Conservation (phyloP, 2,797 vertebrate genomes). For the Tangara arthus region DNA sequence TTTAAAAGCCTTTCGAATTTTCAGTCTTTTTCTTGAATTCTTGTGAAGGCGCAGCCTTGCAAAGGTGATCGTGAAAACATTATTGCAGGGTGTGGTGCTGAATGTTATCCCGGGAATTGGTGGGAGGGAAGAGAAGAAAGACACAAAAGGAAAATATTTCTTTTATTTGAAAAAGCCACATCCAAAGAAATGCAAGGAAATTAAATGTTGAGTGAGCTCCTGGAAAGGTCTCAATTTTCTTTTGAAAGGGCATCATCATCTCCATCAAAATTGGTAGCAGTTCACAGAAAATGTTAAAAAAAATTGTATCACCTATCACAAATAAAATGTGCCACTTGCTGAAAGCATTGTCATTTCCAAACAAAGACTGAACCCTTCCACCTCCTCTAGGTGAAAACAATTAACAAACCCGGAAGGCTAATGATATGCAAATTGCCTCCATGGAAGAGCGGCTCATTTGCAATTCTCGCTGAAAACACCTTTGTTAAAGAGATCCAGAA, state of each 20-base stretch:
- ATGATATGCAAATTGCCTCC: constrained; percentile 67
- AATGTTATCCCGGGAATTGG: background rate
- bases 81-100: background rate
- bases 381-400: constrained; percentile 62
- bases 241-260: constrained; percentile 26
- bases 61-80: background rate
- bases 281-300: constrained; percentile 7
- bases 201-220: background rate
- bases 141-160: background rate
- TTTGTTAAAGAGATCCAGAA: constrained; percentile 51
- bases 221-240: constrained; percentile 43
- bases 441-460: constrained; percentile 52
- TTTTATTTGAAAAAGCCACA: background rate
- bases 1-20: background rate
- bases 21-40: background rate
- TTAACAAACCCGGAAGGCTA: constrained; percentile 58
- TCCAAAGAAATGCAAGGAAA: background rate
- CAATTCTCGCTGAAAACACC: constrained; percentile 54
- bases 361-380: constrained; percentile 53
- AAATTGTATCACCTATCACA: background rate
- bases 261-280: background rate
- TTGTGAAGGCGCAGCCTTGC: background rate
- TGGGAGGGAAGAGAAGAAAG: background rate
- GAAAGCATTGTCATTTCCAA: constrained; percentile 46
- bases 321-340: background rate